Base-by-base conservation (phyloP, 2,797 vertebrate genomes). In the Eremophila alpestris region DNA sequence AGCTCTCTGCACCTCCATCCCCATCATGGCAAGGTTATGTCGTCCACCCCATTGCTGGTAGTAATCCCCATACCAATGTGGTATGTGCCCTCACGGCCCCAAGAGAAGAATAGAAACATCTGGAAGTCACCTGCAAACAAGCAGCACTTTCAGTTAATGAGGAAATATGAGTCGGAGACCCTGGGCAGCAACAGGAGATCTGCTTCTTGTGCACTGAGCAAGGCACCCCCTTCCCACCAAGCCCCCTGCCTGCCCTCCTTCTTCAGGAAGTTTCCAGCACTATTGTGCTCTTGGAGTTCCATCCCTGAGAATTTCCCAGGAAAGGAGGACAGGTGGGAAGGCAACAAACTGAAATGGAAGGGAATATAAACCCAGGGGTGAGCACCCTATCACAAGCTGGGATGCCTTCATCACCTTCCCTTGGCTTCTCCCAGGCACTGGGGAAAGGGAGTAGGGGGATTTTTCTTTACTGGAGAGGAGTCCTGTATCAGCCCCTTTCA, bases 101-200 rank as follows among this genome's bases (percentile, higher is more conserved):
- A 56, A 15, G 26, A 91, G 55, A 59, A 94, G 86, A 95, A 91
- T 92, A 76, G 88, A 95, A 97, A 97, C 95, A 97, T 97, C 96
- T 96, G 96, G 94, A 95, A 95, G 64, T 95, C 77, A 59, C 90
- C 84, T 79, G 13, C 71, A 96, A 96, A 90, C 0, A 1, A 96
- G 65, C 38, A 7, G 86, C 20, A 7, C 75, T 96, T 84, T 83
- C 87, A 87, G 74, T 95, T 97, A 96, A 97, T 91, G 93, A 96
- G 93, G 94, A 96, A 96, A 97, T 85, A 93, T 87, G 94, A 96
- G 94, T 73, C 8, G 0, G 54, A 77, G 88, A 96, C 63, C 78
- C 73, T 45, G 38, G 89, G 85, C 73, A 65, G 70, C 71, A 84
- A 80, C 81, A 83, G 86, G 90, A 92, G 84, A 89, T 90, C 75